A percentile compares a stretch with the other conserved stretches of the same genome.
phyloP scores from a whole-genome alignment of 2,797 vertebrate genomes.

The Thamnophis elegans region DNA sequence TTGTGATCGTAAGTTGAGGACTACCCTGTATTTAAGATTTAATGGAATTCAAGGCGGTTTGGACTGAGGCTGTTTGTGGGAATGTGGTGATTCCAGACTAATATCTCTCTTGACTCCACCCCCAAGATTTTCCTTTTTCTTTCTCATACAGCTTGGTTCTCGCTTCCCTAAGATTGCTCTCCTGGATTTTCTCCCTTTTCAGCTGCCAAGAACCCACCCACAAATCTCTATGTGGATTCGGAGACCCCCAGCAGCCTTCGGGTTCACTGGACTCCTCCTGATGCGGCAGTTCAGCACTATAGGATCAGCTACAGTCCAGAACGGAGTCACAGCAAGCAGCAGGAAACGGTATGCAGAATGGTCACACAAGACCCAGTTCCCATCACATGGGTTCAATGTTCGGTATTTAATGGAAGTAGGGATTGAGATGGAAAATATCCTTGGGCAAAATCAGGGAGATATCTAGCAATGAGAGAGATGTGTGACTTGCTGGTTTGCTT shows the following conservation, averaged over 20 bases:
- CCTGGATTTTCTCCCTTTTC: constrained; percentile 1
- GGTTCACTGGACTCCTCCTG: constrained; percentile 84
- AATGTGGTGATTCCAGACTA: not conserved
- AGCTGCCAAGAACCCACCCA: constrained; percentile 82
- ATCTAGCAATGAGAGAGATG: not conserved
- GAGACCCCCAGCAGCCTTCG: constrained; percentile 82
- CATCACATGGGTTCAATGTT: not conserved
- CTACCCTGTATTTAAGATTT: not conserved
- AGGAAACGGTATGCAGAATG: constrained; percentile 77
- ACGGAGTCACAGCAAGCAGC: constrained; percentile 69
- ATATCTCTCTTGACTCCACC: not conserved
- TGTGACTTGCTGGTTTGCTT: not conserved
- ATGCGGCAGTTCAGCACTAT: constrained; percentile 83
- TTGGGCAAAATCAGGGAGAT: not conserved
- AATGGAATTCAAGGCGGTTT: not conserved
- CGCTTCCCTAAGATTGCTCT: not conserved
- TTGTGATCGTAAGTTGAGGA: not conserved
- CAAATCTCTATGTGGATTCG: constrained; percentile 77
- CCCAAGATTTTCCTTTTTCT: not conserved
- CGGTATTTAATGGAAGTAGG: not conserved
- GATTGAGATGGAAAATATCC: not conserved
- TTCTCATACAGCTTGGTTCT: not conserved
- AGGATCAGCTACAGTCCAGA: constrained; percentile 77
- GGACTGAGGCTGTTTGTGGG: not conserved
- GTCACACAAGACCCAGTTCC: not conserved